Percentiles rank a stretch among this genome's conserved stretches.
phyloP scores from a whole-genome alignment of 2,113 vertebrate species.

The Chroicocephalus ridibundus region DNA sequence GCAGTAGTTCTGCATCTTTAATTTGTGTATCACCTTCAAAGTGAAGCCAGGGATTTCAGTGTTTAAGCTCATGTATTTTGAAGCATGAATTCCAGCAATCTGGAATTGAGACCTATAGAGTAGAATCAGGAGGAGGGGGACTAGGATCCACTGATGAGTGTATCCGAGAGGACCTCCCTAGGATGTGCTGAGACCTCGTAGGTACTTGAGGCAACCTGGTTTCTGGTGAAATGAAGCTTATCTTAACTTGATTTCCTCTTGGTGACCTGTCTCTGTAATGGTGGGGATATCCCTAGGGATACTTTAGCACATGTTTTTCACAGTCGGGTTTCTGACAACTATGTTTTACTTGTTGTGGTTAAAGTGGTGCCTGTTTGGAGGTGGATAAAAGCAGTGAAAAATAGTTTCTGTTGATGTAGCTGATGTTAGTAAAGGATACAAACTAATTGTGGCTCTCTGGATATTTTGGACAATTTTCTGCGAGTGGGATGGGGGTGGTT shows the following conservation, averaged over 20 bases:
- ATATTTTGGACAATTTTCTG: background rate
- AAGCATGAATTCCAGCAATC: background rate
- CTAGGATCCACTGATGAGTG: background rate
- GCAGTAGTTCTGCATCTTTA: background rate
- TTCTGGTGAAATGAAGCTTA: background rate
- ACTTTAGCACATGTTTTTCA: background rate
- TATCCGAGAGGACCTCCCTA: background rate
- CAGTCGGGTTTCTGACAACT: background rate
- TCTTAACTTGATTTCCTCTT: background rate
- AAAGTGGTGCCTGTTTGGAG: background rate
- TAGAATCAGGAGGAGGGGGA: background rate
- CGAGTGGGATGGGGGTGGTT: background rate
- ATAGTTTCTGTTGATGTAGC: background rate
- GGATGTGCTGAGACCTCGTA: background rate
- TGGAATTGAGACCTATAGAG: background rate
- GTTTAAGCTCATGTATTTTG: background rate
- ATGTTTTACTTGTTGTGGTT: background rate
- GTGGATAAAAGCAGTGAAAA: background rate
- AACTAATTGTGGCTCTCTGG: background rate
- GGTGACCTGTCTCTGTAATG: background rate
- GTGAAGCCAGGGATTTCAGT: background rate
- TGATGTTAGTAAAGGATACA: background rate
- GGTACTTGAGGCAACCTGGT: background rate
- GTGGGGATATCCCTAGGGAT: background rate
- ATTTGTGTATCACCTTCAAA: background rate